These are phyloP conservation scores for Cervus canadensis DNA, from an alignment of 2,113 vertebrate genomes.

Conservation along the genomic window DNA sequence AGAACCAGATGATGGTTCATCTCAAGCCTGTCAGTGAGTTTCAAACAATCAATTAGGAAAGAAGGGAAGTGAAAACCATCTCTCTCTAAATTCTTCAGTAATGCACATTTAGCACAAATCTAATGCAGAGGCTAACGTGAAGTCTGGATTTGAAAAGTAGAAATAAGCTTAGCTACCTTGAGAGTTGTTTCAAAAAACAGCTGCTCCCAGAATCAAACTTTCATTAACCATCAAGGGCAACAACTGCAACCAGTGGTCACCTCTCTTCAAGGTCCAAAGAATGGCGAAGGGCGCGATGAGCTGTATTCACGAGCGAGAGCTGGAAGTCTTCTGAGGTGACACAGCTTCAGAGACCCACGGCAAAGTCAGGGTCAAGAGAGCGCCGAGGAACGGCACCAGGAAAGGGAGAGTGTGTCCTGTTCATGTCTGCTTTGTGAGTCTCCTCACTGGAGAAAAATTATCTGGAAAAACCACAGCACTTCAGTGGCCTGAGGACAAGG, in stretches of 20 bases:
- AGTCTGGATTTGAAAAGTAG: not conserved
- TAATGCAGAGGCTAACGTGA: not conserved
- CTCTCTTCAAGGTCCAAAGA: not conserved
- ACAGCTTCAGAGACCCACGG: rapidly evolving
- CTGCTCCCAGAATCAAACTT: not conserved
- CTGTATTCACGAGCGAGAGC: not conserved
- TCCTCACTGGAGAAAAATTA: not conserved
- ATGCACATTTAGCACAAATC: not conserved
- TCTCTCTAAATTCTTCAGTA: not conserved
- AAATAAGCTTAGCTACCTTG: not conserved
- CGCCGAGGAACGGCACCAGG: not conserved
- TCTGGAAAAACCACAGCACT: not conserved
- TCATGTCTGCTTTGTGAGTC: not conserved
- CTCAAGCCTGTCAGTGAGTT: not conserved
- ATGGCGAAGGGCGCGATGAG: rapidly evolving
- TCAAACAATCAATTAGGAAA: not conserved
- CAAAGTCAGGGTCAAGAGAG: not conserved
- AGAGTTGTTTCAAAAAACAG: not conserved
- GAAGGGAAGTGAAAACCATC: not conserved
- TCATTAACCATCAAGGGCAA: not conserved
- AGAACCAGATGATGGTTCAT: not conserved
- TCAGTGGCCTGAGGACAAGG: not conserved
- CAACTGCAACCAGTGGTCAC: not conserved
- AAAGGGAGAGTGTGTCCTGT: not conserved
- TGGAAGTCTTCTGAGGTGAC: not conserved